phyloP scores from a whole-genome alignment of 1,140 invertebrate genomes.

The Brachionus rubens region DNA sequence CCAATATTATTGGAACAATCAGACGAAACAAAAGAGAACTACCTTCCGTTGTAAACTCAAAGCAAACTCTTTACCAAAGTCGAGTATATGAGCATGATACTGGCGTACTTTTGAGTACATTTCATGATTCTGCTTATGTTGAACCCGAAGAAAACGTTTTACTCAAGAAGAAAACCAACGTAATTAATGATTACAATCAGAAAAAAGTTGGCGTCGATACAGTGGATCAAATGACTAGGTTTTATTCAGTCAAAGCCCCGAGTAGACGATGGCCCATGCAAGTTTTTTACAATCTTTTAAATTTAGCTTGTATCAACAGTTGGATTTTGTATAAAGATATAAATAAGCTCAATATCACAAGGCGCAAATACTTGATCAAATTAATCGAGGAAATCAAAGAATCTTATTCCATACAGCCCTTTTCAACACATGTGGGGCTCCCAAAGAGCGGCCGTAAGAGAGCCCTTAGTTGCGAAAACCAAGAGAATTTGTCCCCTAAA shows the following conservation, averaged over 20 bases:
- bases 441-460: neutral
- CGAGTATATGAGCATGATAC: neutral
- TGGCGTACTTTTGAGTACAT: neutral
- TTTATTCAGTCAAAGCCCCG: too few relatives aligned
- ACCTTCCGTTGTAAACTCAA: neutral
- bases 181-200: neutral
- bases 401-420: neutral
- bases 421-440: neutral
- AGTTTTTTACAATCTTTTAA: too few relatives aligned
- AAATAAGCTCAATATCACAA: neutral
- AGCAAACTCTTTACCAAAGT: neutral
- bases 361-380: neutral
- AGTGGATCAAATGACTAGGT: too few relatives aligned
- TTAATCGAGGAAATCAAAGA: neutral
- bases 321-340: neutral
- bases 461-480: neutral
- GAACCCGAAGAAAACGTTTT: neutral
- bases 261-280: too few relatives aligned
- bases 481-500: constrained; percentile 15
- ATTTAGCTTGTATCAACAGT: too few relatives aligned
- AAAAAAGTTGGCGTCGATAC: neutral
- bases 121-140: neutral
- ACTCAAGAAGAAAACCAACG: neutral
- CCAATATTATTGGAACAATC: neutral
- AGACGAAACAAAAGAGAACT: neutral